Evolutionary conservation across 2,888 invertebrate genomes (phyloP).

Genomic region (Galeopsomyia nigrocyanea): DNA sequence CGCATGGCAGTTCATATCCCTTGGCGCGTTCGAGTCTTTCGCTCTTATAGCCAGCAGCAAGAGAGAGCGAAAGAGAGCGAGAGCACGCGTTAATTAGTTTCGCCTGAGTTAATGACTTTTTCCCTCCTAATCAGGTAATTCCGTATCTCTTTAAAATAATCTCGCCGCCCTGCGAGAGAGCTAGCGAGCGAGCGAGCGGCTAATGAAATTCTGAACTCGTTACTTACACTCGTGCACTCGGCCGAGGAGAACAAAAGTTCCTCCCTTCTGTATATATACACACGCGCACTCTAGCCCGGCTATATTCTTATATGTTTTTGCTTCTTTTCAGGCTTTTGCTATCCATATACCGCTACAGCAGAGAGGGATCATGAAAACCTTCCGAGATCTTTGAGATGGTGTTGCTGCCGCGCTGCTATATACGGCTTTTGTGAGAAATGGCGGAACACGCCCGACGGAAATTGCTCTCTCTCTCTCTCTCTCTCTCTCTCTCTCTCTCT

Average conservation of each 20-base stretch:
- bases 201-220: slow-evolving; percentile 70
- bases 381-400: neutral
- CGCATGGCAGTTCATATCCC: slow-evolving; percentile 39
- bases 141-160: slow-evolving; percentile 70
- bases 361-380: no score
- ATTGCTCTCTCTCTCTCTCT: slow-evolving; percentile 29
- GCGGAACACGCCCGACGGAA: slow-evolving; percentile 37
- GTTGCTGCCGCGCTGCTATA: neutral
- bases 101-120: slow-evolving; percentile 70
- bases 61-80: slow-evolving; percentile 44
- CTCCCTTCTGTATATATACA: slow-evolving; percentile 7
- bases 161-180: slow-evolving; percentile 62
- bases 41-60: neutral
- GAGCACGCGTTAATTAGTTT: slow-evolving; percentile 69
- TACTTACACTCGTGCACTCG: slow-evolving; percentile 64
- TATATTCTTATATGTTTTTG: slow-evolving; percentile 40
- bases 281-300: neutral
- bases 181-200: slow-evolving; percentile 49
- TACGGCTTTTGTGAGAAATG: slow-evolving; percentile 38
- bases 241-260: slow-evolving; percentile 44
- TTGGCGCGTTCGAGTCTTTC: slow-evolving; percentile 35
- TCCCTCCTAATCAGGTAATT: slow-evolving; percentile 70
- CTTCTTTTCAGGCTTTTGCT: slow-evolving; percentile 24
- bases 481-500: no score
- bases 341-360: no score